Base-by-base conservation (phyloP, 2,113 vertebrate genomes). In the Pachycephala philippinensis region DNA sequence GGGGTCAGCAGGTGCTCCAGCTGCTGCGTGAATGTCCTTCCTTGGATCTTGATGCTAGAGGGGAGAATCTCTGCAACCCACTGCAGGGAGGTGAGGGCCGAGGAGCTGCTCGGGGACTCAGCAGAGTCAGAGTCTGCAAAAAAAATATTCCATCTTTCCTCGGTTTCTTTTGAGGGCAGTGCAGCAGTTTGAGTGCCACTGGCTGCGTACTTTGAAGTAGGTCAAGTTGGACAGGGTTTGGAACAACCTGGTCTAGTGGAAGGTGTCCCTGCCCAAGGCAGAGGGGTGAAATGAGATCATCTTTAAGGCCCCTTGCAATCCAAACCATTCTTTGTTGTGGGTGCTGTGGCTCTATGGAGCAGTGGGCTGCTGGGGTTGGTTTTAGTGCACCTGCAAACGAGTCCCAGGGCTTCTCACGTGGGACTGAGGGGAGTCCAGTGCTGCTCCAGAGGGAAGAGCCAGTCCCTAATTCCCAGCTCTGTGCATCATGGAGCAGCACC, bases 61-160 rank as follows among this genome's bases (percentile, higher is more conserved):
- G 99, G 99, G 66, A 99, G 98, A 64, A 99, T 99, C 97, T 99
- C 99, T 8, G 99, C 99, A 13, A 99, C 99, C 99, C 99, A 99
- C 98, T 99, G 99, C 96, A 99, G 98, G 47, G 99, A 99, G 50
- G 99, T 99, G 95, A 99, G 99, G 12, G 98, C 98, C 0, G 99
- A 99, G 40, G 99, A 98, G 28, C 98, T 98, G 89, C 92, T 96
- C 42, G 97, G 98, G 30, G 72, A 98, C 28, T 99, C 99, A 3
- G 98, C 96, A 15, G 97, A 98, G 75, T 99, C 99, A 1, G 98
- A 98, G 86, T 99, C 99, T 95, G 98, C 97, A 39, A 90, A 63
- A 76, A 3, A 84, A 83, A 83, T 6, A 52, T 21, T 39, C 52
- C 26, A 9, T 11, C 77, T 65, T 30, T 81, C n/a, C n/a, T 63